Base-by-base conservation (phyloP, 2,888 invertebrate genomes). In the Piscicola geometra region DNA sequence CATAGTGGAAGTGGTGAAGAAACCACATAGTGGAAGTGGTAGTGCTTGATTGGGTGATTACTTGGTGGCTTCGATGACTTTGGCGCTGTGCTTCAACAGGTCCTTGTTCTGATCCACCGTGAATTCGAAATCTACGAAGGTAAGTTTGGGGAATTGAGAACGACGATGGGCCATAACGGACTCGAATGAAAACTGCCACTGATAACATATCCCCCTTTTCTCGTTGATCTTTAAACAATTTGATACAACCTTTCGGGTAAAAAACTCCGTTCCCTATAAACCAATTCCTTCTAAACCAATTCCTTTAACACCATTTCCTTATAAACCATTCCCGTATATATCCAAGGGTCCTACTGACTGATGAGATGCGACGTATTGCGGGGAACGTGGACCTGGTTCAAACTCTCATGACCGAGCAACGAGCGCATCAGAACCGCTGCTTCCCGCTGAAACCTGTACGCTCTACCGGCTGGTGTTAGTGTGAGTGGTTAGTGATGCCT, bases 361-460 rank as follows among this genome's bases (percentile, higher is more conserved):
- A 81, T 80, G n/a, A 78, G 69, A 64, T 80, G 78, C 12, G 80
- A 77, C 15, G 80, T 77, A 56, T 79, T 77, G 28, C 71, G 50
- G 1, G 79, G 78, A 0, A 77, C 69, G 3, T 76, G 76, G 0
- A 70, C 36, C 2, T 74, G 64, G 2, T 60, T 74, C 47, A 79
- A 47, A 21, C 71, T 75, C 18, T 71, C 74, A 12, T 33, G 52
- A 21, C 79, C 78, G 21, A 80, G 41, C 71, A 81, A 21, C 5
- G 75, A 69, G 1, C 71, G 69, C 52, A 81, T 73, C 0, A 76
- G 21, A 5, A 77, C 60, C 1, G 68, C 71, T 33, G 81, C 75
- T 12, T 79, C 76, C 47, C 73, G 52, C 70, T 80, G 80, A 30
- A 79, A 76, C 74, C 71, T 76, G 35, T 86, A 84, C n/a, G 85